Evolutionary conservation across 2,113 vertebrate species (phyloP).

Genomic region (Mesocricetus auratus): DNA sequence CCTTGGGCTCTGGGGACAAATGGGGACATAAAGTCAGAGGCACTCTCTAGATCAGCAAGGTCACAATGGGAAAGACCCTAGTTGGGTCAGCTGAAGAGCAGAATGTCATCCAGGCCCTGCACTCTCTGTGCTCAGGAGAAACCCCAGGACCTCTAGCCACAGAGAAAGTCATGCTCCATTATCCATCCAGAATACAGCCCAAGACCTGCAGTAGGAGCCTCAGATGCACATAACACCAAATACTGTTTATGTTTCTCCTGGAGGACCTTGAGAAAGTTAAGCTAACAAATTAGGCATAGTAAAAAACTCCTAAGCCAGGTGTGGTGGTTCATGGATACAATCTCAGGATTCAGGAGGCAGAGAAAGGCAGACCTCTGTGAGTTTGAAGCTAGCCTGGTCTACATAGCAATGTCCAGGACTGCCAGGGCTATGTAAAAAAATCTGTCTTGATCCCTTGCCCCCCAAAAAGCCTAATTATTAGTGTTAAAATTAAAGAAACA

Average conservation of each 20-base stretch:
- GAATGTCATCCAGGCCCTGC: not conserved
- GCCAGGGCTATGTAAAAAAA: not conserved
- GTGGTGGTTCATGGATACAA: not conserved
- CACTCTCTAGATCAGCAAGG: not conserved
- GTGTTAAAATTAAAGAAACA: not conserved
- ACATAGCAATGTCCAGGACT: not conserved
- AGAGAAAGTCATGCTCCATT: not conserved
- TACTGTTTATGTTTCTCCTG: not conserved
- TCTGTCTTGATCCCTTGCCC: not conserved
- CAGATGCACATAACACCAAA: not conserved
- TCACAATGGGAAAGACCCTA: not conserved
- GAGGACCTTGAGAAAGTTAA: not conserved
- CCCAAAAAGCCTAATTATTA: not conserved
- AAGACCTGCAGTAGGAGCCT: not conserved
- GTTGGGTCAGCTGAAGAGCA: not conserved
- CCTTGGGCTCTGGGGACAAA: conserved; percentile 63
- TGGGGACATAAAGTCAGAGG: not conserved
- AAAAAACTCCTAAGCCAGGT: not conserved
- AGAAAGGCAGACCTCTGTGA: not conserved
- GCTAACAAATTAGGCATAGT: not conserved
- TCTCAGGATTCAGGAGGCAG: not conserved
- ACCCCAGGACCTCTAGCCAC: not conserved
- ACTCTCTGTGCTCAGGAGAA: not conserved
- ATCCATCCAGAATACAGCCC: not conserved
- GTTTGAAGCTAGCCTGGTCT: not conserved